These are phyloP conservation scores for Lipotes vexillifer DNA, from an alignment of 2,113 vertebrate genomes.

Conservation along the genomic window DNA sequence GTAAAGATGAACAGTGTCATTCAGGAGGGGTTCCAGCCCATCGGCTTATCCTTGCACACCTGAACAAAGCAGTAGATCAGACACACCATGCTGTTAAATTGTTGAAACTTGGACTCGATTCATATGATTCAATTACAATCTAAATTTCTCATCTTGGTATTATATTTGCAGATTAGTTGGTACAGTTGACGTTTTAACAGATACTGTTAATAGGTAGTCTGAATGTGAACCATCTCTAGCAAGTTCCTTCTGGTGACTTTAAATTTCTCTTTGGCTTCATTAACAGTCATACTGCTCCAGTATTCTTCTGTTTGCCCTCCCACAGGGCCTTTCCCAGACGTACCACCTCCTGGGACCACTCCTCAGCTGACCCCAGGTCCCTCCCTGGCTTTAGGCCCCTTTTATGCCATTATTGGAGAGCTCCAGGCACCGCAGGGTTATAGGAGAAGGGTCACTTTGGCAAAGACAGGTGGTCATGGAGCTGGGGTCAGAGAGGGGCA, in stretches of 20 bases:
- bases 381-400: background rate
- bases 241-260: conserved; percentile 88
- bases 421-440: background rate
- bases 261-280: conserved; percentile 89
- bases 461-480: background rate
- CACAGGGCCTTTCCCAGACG: background rate
- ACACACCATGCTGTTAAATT: conserved; percentile 90
- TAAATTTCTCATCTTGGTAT: conserved; percentile 90
- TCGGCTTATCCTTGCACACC: conserved; percentile 81
- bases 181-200: conserved; percentile 87
- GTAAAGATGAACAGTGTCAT: conserved; percentile 89
- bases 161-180: conserved; percentile 92
- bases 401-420: background rate
- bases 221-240: conserved; percentile 90
- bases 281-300: conserved; percentile 89
- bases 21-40: conserved; percentile 75
- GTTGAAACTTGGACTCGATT: conserved; percentile 87
- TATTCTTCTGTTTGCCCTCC: conserved; percentile 85
- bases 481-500: background rate
- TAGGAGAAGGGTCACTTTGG: background rate
- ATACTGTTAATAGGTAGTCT: conserved; percentile 91
- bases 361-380: background rate
- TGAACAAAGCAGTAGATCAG: conserved; percentile 91
- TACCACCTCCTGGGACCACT: background rate
- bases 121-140: conserved; percentile 90